Percentiles rank a stretch among this genome's conserved stretches.
These are phyloP conservation scores for Psylliodes chrysocephalus DNA, from an alignment of 2,888 invertebrate genomes.

Conservation along the genomic window DNA sequence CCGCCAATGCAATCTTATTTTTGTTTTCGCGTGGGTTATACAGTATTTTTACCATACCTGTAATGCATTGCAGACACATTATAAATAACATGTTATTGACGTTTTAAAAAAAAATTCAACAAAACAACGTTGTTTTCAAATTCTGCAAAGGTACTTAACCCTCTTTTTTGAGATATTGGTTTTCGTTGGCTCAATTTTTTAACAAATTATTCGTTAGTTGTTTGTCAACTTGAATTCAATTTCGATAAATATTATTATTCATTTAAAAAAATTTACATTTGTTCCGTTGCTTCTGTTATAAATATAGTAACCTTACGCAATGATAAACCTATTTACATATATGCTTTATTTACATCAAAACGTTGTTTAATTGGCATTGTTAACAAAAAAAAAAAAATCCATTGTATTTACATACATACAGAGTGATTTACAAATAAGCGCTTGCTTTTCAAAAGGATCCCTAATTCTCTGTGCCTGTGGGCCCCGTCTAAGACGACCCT, in stretches of 20 bases:
- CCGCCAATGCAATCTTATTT: slow-evolving; percentile 37
- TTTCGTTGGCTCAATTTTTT: slow-evolving; percentile 22
- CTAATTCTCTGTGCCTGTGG: no score
- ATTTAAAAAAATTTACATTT: slow-evolving; percentile 16
- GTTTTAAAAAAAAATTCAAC: slow-evolving; percentile 38
- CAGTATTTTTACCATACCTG: slow-evolving; percentile 39
- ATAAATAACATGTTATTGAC: slow-evolving; percentile 41
- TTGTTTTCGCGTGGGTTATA: slow-evolving; percentile 33
- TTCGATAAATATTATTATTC: slow-evolving; percentile 26
- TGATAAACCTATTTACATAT: slow-evolving; percentile 9
- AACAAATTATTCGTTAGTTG: slow-evolving; percentile 5
- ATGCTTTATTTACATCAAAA: neutral
- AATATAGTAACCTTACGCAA: slow-evolving; percentile 13
- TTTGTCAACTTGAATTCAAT: slow-evolving; percentile 4
- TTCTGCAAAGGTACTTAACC: slow-evolving; percentile 37
- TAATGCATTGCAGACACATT: slow-evolving; percentile 39
- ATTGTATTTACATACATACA: neutral
- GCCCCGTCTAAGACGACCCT: no score
- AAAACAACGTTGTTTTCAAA: slow-evolving; percentile 40
- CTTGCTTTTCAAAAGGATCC: no score
- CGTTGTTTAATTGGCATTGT: neutral
- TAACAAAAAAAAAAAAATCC: neutral
- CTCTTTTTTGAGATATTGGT: slow-evolving; percentile 21
- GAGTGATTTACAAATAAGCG: no score
- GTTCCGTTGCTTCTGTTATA: neutral